Evolutionary conservation across 64 coral and sea anemone species (phyloP).

Genomic region (Exaiptasia diaphana): DNA sequence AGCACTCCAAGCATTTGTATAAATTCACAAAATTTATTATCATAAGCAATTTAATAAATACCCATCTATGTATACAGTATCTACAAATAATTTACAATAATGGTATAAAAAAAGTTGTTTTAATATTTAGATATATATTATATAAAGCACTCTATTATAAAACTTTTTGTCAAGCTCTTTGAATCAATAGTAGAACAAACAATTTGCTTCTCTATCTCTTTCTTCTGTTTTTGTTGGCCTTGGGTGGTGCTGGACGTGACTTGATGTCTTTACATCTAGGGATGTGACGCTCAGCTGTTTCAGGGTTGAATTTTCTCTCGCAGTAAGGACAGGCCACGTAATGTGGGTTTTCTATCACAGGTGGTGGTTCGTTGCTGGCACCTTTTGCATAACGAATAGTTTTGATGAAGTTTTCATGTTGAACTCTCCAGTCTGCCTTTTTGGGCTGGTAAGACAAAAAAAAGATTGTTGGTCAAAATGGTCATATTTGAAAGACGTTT

Average conservation of each 20-base stretch:
- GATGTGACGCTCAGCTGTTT: constrained; percentile 85
- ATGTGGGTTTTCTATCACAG: constrained; percentile 66
- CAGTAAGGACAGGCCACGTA: constrained; percentile 88
- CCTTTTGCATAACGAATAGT: constrained; percentile 90
- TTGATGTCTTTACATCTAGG: constrained; percentile 96
- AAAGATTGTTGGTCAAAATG: background rate
- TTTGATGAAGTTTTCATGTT: constrained; percentile 84
- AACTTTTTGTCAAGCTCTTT: no score
- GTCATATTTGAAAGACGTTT: no score
- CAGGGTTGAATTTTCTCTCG: constrained; percentile 85
- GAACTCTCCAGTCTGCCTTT: constrained; percentile 68
- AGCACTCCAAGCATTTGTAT: no score
- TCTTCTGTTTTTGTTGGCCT: constrained; percentile 18
- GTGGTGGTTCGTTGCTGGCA: constrained; percentile 48
- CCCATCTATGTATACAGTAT: no score
- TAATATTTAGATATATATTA: no score
- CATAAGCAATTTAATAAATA: no score
- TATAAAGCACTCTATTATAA: no score
- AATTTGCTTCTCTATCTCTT: no score
- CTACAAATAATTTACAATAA: no score
- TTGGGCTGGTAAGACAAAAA: constrained; percentile 33
- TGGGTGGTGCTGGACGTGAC: constrained; percentile 38
- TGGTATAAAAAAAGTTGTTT: no score
- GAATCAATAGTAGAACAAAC: no score
- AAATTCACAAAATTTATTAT: no score